Percentiles rank a stretch among this genome's conserved stretches.
Conservation (phyloP, 2,888 invertebrate genomes). For the Leptopilina myrica region DNA sequence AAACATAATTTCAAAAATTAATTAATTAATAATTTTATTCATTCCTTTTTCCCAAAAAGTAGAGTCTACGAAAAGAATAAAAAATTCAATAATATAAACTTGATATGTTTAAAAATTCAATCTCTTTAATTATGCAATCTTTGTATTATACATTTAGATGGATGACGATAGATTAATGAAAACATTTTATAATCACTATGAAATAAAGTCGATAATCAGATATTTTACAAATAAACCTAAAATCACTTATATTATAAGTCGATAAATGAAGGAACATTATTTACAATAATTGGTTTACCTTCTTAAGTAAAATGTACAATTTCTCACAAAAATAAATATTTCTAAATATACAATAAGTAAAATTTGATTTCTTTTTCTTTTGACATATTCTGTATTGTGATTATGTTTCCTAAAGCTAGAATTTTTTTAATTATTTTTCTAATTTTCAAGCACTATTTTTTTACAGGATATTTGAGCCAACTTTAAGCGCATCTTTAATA, state of each 20-base stretch:
- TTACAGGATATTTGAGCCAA: neutral
- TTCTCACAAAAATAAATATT: constrained; percentile 20
- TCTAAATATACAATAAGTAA: neutral
- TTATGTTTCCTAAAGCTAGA: neutral
- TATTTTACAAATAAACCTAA: neutral
- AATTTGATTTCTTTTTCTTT: neutral
- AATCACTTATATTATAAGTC: neutral
- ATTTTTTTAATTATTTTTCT: neutral
- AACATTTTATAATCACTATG: too few relatives aligned
- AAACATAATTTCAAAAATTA: too few relatives aligned
- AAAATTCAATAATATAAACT: too few relatives aligned
- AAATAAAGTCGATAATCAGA: neutral
- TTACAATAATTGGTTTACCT: constrained; percentile 2
- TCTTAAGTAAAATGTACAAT: neutral
- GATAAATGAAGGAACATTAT: constrained; percentile 16
- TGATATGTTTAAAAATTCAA: neutral
- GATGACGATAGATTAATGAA: too few relatives aligned
- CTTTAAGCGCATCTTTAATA: neutral
- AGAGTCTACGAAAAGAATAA: too few relatives aligned
- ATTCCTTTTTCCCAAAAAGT: too few relatives aligned
- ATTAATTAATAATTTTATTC: too few relatives aligned
- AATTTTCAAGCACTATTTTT: neutral
- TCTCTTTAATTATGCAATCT: too few relatives aligned
- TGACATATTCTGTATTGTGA: neutral
- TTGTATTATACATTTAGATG: too few relatives aligned